Base-by-base conservation (phyloP, 2,797 vertebrate species). In the Danio albolineatus region DNA sequence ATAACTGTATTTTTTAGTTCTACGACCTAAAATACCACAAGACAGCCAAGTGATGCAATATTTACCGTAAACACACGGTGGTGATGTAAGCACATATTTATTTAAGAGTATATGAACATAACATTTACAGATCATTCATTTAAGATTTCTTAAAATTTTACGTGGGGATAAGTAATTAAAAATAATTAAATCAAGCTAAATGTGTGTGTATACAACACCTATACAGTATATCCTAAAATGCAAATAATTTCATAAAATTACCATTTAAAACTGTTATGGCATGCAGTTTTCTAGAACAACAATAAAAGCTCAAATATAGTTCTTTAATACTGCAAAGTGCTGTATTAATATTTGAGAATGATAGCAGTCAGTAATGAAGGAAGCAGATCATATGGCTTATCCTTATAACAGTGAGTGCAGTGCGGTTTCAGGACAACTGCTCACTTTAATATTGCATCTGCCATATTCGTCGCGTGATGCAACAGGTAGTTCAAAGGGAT, bases 1-100 rank as follows among this genome's bases (percentile, higher is more conserved):
- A 43, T 38, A 62, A 19, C n/a, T 28, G 28, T 13, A n/a, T 28
- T 28, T 28, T 28, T 28, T 28, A 28, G 28, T 28, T 28, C 28
- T n/a, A n/a, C 17, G 19, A 54, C 43, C 48, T 43, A 60, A 43
- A 80, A 48, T 21, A 59, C 14, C 9, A 6, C 17, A 53, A 53
- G 6, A 21, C 5, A 41, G n/a, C 4, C 6, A 8, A 17, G 36
- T 14, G 36, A 53, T n/a, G 44, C 13, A 21, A 41, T 65, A 14
- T 54, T 21, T 41, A 4, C n/a, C 62, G 12, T 70, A 56, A 61
- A 49, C 56, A 56, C 64, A 61, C 83, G 41, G 53, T 61, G 62
- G 81, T 16, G 19, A 56, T 77, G 21, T 64, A 64, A 65, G n/a
- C 21, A 62, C 48, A 21, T 16, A 10, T 79, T 79, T 73, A 79